Evolutionary conservation across 2,888 invertebrate species (phyloP), one percentile per base, ranked within the genome.

Genomic region (Aphodius granarius): DNA sequence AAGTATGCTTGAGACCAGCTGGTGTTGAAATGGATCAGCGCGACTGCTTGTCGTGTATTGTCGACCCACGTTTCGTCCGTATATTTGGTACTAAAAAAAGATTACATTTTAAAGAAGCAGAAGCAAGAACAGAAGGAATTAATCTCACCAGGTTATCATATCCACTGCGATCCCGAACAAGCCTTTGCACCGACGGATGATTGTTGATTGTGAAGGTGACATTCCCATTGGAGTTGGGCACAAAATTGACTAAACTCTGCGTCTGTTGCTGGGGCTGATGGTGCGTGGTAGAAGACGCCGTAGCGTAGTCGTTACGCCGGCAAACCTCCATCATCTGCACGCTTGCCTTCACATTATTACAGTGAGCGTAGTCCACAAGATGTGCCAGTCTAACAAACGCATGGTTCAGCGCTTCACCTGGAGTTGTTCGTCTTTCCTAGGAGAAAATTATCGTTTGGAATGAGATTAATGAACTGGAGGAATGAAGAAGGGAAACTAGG

Each of bases 301-400:
- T 85, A 80, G 85, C 86, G 81, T 86, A 87, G 78, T 88, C 87
- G 85, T 86, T 89, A 82, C 90, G 88, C 82, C 92, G 86, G 87
- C 94, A 90, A 83, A 92, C 92, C 89, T 98, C 98, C 98, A 98
- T 98, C 95, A 98, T 97, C 87, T 97, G 97, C 17, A 98, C 97
- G 83, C 97, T 97, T 19, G 97, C 96, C 88, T 98, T 98, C 20
- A 98, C 97, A 88, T 97, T 97, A 88, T 96, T 96, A 87, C 97
- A 97, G 86, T 98, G 97, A 15, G 97, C 97, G 88, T 97, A 98
- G 87, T 98, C 98, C 4, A 97, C 94, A 74, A 98, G 90, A 87
- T 98, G 98, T 0, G 96, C 95, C 79, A 98, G 89, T 63, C 95
- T 94, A 66, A 98, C 97, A 87, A 98, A 98, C 64, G 96, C 94